Conservation (phyloP, 2,888 invertebrate genomes). For the Siphlonurus alternatus region DNA sequence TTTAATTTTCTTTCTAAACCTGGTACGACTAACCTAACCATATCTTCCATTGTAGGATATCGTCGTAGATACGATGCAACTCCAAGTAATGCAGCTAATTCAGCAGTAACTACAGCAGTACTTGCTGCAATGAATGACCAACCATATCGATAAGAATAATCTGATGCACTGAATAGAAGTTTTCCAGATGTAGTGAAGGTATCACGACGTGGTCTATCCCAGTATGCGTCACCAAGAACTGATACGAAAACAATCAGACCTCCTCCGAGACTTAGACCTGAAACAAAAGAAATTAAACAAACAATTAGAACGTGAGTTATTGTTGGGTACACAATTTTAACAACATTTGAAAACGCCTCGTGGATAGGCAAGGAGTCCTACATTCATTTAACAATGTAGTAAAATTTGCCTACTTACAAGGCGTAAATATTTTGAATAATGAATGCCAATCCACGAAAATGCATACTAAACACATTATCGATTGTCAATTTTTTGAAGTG, state of each 20-base stretch:
- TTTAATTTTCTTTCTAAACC: background rate
- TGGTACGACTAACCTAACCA: background rate
- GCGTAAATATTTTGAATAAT: no score
- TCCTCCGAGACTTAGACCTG: constrained; percentile 41
- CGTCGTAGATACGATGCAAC: constrained; percentile 40
- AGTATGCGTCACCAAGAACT: constrained; percentile 38
- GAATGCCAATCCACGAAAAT: no score
- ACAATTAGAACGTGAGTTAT: no score
- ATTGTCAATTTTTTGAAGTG: no score
- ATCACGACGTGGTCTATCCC: constrained; percentile 24
- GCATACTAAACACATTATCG: no score
- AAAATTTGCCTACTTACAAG: no score
- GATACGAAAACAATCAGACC: constrained; percentile 41
- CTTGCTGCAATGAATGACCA: constrained; percentile 45
- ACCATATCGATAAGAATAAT: constrained; percentile 34
- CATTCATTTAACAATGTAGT: no score
- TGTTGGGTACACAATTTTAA: no score
- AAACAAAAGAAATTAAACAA: constrained; percentile 18
- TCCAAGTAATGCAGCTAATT: constrained; percentile 20
- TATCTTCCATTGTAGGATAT: constrained; percentile 37
- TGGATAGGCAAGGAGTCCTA: no score
- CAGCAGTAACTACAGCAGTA: constrained; percentile 27
- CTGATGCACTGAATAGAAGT: constrained; percentile 8
- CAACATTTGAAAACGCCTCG: no score
- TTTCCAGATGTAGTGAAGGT: background rate